Evolutionary conservation across 2,113 vertebrate genomes (phyloP).

Genomic region (Dasyurus viverrinus): DNA sequence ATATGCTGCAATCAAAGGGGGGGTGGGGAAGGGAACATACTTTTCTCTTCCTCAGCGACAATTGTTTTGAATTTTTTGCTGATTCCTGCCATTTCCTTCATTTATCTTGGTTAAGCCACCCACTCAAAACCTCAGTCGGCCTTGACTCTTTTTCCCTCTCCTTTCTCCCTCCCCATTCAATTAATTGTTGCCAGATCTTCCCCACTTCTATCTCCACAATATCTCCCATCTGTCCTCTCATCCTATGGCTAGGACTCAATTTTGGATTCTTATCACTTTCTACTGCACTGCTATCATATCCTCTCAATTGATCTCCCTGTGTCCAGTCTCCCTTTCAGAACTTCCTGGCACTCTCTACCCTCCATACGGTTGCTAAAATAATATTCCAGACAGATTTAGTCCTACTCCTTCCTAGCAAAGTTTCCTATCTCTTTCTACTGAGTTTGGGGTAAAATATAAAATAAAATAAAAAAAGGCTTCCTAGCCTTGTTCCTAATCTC

Average conservation of each 20-base stretch:
- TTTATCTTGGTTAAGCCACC: neutral
- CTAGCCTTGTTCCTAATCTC: neutral
- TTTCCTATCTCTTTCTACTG: neutral
- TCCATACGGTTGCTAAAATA: neutral
- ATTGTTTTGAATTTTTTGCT: neutral
- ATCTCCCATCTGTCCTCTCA: neutral
- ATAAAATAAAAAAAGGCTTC: neutral
- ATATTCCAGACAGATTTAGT: neutral
- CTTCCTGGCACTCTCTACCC: neutral
- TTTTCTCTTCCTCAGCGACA: neutral
- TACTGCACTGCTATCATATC: neutral
- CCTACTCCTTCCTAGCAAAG: neutral
- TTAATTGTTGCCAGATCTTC: neutral
- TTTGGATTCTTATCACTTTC: neutral
- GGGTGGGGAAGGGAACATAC: neutral
- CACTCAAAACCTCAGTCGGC: neutral
- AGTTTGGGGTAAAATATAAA: neutral
- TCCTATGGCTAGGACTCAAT: neutral
- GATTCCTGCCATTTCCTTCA: neutral
- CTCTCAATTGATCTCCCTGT: neutral
- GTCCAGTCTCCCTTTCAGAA: neutral
- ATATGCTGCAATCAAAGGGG: neutral
- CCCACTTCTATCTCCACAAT: neutral
- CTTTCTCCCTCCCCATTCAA: neutral
- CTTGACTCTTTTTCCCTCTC: neutral